Base-by-base conservation (phyloP, 2,888 invertebrate species). In the Drosophila macrothrix region DNA sequence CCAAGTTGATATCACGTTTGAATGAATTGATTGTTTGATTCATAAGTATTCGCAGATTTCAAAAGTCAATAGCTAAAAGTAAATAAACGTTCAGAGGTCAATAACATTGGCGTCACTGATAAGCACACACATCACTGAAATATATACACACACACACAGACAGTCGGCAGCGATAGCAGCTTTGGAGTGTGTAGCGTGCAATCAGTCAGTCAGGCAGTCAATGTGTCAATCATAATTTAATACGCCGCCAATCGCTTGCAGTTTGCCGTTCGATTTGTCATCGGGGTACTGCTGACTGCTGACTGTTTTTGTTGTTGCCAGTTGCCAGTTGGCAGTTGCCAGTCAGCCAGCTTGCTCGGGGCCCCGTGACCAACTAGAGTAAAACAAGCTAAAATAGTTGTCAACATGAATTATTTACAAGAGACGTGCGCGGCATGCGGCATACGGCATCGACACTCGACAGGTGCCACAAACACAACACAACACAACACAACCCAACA, bases 351-450 rank as follows among this genome's bases (percentile, higher is more conserved):
- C 22, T 46, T 29, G 29, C 29, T 29, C 19, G 28, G 19, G 5
- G 58, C 22, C 29, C 70, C 83, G 76, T 84, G 82, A 83, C 80
- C 79, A 82, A 84, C 77, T 81, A 85, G 79, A 85, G 87, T 87
- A 77, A 85, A 84, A 82, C 83, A 84, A 78, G 86, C 75, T 86
- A 79, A 88, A 83, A 88, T 84, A 89, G 88, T 88, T 88, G 88
- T 88, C 89, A 88, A 88, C 89, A 88, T 89, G 85, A 88, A 88
- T 88, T 89, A 88, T 88, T 86, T 89, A 88, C 87, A 84, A 83
- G 73, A 82, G 87, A 83, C 88, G 88, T 86, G 87, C 78, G 82
- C 75, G 82, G 82, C 85, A 84, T 84, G 84, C 77, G 63, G 68
- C 73, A 71, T 54, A 65, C 43, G 28, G 29, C 63, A 37, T 43